These are phyloP conservation scores for Tenthredo scrophulariae DNA, from an alignment of 2,888 invertebrate genomes.

Conservation along the genomic window DNA sequence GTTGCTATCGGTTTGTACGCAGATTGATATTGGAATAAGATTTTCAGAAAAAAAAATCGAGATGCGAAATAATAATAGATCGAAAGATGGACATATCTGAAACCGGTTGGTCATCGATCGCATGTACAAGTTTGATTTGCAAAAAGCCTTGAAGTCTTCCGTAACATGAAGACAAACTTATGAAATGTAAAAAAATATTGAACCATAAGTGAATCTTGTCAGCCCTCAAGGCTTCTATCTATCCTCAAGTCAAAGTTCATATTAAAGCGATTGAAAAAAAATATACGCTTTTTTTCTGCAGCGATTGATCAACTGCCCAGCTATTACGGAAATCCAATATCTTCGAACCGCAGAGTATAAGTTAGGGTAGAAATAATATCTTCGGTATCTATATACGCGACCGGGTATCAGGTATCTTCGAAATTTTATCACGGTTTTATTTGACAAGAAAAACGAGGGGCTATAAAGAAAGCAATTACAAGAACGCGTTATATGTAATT, in stretches of 20 bases:
- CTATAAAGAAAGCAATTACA: constrained; percentile 3
- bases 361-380: not conserved
- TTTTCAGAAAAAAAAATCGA: not conserved
- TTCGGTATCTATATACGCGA: not conserved
- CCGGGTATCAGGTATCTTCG: not conserved
- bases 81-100: not conserved
- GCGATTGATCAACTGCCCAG: not conserved
- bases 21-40: constrained; percentile 46
- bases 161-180: constrained; percentile 24
- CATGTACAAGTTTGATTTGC: constrained; percentile 14
- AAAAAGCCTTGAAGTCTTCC: constrained; percentile 39
- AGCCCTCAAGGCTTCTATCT: not conserved
- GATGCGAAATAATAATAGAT: not conserved
- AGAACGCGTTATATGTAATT: not conserved
- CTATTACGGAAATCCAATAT: constrained; percentile 8
- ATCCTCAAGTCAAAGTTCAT: not conserved
- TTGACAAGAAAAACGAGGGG: not conserved
- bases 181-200: constrained; percentile 18
- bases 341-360: not conserved
- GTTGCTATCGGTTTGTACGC: not conserved
- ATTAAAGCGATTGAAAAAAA: not conserved
- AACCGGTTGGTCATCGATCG: constrained; percentile 39
- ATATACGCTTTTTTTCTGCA: not conserved
- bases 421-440: not conserved
- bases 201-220: constrained; percentile 20